Base-by-base conservation (phyloP, 2,113 vertebrate species). In the Erpornis zantholeuca region DNA sequence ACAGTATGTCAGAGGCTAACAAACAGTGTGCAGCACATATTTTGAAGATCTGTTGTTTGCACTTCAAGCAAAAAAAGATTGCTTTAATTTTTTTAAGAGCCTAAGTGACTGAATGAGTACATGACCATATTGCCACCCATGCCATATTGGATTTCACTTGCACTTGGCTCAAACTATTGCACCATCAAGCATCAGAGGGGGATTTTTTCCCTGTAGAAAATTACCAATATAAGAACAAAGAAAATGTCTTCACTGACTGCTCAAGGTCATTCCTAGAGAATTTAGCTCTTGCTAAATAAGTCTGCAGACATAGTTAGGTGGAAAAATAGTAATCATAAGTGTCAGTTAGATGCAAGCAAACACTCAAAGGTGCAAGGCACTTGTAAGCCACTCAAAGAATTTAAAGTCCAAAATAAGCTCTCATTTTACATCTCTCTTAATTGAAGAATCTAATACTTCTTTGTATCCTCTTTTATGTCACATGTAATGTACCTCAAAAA, bases 1-100 rank as follows among this genome's bases (percentile, higher is more conserved):
- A 66, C 77, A 76, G 61, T 65, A 54, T 85, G 86, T 61, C 96
- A 95, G 65, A 95, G 77, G 81, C 79, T 82, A 92, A 75, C 42
- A 63, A 42, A 45, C 45, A 63, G 17, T 10, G 16, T 38, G 31
- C 23, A 85, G 73, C 44, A 91, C n/a, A 50, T 66, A 91, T 69
- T 94, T 80, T 76, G 54, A 91, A 84, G 69, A 94, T 64, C 52
- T 79, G 83, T 52, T 95, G 40, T 89, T 89, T 79, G 40, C 21
- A 89, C 28, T 87, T 89, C 12, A 82, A 86, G 87, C 21, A 78
- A 84, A 90, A 42, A 47, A 60, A 49, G 56, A 68, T 36, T 47
- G 44, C 13, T 60, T 92, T 82, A n/a, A 33, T 88, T 90, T 91
- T 82, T 66, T 66, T 13, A 47, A 72, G 86, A 88, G 49, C 2